A percentile compares a stretch with the other conserved stretches of the same genome.
phyloP scores from a whole-genome alignment of 2,888 invertebrate genomes.

The Drosophila yooni region DNA sequence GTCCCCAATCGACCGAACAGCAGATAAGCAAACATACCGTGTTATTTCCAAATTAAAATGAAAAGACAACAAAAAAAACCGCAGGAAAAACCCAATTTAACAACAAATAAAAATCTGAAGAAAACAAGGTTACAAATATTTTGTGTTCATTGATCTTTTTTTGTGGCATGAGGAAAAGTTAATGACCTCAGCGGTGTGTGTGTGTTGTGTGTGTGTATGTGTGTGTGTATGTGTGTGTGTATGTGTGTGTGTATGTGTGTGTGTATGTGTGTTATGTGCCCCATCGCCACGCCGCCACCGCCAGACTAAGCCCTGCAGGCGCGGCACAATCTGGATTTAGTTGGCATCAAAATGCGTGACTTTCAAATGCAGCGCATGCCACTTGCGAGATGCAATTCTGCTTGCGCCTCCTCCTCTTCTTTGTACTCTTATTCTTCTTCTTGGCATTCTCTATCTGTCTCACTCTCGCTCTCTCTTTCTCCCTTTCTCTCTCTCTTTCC shows the following conservation, averaged over 20 bases:
- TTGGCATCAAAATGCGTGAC: conserved; percentile 45
- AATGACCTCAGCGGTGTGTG: conserved; percentile 43
- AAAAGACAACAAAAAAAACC: conserved; percentile 6
- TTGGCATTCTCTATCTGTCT: conserved; percentile 10
- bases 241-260: conserved; percentile 1
- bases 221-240: conserved; percentile 7
- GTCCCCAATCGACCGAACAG: background rate
- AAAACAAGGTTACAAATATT: background rate
- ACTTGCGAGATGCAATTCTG: conserved; percentile 30
- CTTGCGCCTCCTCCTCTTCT: background rate
- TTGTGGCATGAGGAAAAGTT: conserved; percentile 34
- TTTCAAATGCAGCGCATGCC: conserved; percentile 52
- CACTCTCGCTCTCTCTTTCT: background rate
- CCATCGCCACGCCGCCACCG: too few species aligned
- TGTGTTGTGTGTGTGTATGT: too few species aligned
- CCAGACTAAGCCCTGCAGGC: background rate
- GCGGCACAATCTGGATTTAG: conserved; percentile 9
- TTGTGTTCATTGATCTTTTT: background rate
- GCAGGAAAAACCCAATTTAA: background rate
- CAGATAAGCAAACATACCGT: background rate
- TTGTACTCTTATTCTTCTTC: background rate
- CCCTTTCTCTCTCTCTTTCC: background rate
- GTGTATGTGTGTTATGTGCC: conserved; percentile 6
- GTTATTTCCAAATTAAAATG: background rate
- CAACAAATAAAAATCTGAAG: conserved; percentile 1